These are phyloP conservation scores for Phoebastria nigripes DNA, from an alignment of 2,797 vertebrate species.

Conservation along the genomic window DNA sequence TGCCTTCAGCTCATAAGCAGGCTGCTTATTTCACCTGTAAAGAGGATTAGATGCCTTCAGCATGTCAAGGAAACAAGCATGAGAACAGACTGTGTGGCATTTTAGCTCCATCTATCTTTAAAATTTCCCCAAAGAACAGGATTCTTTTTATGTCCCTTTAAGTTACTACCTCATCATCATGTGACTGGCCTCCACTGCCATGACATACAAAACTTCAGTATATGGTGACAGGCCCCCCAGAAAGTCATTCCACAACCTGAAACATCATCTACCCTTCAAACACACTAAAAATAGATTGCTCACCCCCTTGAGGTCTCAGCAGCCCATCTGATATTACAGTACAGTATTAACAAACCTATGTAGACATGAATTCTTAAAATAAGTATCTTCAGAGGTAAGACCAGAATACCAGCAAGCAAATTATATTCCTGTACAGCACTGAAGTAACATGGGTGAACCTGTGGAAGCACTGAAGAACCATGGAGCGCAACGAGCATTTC, in stretches of 20 bases:
- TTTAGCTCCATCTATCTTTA: slow-evolving; percentile 46
- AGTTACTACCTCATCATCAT: slow-evolving; percentile 58
- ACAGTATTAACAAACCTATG: slow-evolving; percentile 69
- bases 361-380: slow-evolving; percentile 68
- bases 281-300: slow-evolving; percentile 74
- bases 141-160: slow-evolving; percentile 46
- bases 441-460: not conserved
- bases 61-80: slow-evolving; percentile 28
- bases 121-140: slow-evolving; percentile 18
- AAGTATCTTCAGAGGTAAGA: slow-evolving; percentile 67
- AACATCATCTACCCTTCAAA: slow-evolving; percentile 73
- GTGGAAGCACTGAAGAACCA: slow-evolving; percentile 1
- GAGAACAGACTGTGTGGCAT: not conserved
- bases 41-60: slow-evolving; percentile 33
- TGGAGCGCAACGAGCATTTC: not conserved
- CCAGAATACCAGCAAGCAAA: slow-evolving; percentile 41
- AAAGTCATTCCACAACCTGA: slow-evolving; percentile 71
- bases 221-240: slow-evolving; percentile 61
- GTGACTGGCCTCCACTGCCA: slow-evolving; percentile 55
- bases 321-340: slow-evolving; percentile 73
- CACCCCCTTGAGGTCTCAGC: slow-evolving; percentile 66
- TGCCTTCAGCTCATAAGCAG: slow-evolving; percentile 33
- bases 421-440: not conserved
- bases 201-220: slow-evolving; percentile 59
- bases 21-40: slow-evolving; percentile 50